A percentile compares a stretch with the other conserved stretches of the same genome.
Conservation (phyloP, 2,888 invertebrate species). For the Trichopoda pennipes region DNA sequence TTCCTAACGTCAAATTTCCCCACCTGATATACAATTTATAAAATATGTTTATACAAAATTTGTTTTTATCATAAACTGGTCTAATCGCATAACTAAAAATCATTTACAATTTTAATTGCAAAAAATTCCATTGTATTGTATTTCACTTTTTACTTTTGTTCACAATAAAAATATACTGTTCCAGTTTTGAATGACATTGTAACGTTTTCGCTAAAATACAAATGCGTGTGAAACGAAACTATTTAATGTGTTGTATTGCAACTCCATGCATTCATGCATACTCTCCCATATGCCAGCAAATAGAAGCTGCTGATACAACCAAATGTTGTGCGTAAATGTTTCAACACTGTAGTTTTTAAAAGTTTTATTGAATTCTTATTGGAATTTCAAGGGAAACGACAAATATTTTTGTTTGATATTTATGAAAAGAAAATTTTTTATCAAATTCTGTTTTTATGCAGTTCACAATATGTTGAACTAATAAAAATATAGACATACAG, state of each 20-base stretch:
- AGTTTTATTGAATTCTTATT: conserved; percentile 71
- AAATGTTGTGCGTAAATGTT: conserved; percentile 74
- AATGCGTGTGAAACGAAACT: conserved; percentile 5
- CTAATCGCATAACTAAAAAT: too few species aligned
- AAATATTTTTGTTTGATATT: conserved; percentile 28
- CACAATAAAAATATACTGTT: neutral
- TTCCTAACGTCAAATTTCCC: too few species aligned
- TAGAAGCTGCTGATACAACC: conserved; percentile 49
- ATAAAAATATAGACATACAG: neutral
- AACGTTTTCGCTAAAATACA: neutral
- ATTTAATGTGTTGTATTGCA: conserved; percentile 7
- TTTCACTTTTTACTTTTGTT: neutral
- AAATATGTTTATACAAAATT: too few species aligned
- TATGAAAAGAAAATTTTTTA: neutral
- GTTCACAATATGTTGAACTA: conserved; percentile 1
- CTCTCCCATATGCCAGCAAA: conserved; percentile 37
- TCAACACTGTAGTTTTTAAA: conserved; percentile 74
- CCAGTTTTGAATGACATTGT: conserved; percentile 30
- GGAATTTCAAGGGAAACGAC: conserved; percentile 67
- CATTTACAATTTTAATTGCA: too few species aligned
- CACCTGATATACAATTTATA: too few species aligned
- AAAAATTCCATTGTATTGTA: too few species aligned
- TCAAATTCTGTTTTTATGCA: neutral
- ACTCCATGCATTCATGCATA: conserved; percentile 2
- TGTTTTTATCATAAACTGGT: too few species aligned